phyloP scores from a whole-genome alignment of 2,113 vertebrate genomes.

The Trochalopteron elliotii region DNA sequence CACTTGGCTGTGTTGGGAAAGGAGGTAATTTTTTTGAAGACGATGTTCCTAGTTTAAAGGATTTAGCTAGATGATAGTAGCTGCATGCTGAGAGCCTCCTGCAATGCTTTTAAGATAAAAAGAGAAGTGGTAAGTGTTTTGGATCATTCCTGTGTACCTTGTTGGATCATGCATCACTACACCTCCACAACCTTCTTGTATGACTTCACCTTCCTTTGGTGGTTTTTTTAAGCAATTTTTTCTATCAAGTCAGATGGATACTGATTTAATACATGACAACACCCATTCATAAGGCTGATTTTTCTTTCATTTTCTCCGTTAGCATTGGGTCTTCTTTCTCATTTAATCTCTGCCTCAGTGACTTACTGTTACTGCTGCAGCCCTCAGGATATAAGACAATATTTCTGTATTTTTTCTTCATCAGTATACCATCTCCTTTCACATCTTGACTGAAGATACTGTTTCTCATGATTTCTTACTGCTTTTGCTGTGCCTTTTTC shows the following conservation, averaged over 20 bases:
- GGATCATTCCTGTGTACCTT: neutral
- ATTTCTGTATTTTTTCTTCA: conserved; percentile 6
- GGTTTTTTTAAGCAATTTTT: neutral
- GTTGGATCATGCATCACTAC: neutral
- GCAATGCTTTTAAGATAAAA: neutral
- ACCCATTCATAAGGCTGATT: neutral
- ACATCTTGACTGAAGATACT: neutral
- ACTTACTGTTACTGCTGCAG: conserved; percentile 23
- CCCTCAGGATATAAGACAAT: neutral
- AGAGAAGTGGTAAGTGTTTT: neutral
- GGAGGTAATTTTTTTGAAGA: neutral
- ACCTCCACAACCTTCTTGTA: neutral
- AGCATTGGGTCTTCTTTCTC: neutral
- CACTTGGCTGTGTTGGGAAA: neutral
- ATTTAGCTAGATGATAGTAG: neutral
- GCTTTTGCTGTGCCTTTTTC: neutral
- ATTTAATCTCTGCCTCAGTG: neutral
- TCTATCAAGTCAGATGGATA: neutral
- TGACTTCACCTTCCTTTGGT: neutral
- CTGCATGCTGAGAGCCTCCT: neutral
- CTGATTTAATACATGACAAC: neutral
- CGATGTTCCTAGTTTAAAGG: neutral
- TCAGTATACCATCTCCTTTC: neutral
- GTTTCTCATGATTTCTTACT: conserved; percentile 20
- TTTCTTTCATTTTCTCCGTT: neutral